Evolutionary conservation across 2,797 vertebrate species (phyloP).

Genomic region (Rhinoraja longicauda): DNA sequence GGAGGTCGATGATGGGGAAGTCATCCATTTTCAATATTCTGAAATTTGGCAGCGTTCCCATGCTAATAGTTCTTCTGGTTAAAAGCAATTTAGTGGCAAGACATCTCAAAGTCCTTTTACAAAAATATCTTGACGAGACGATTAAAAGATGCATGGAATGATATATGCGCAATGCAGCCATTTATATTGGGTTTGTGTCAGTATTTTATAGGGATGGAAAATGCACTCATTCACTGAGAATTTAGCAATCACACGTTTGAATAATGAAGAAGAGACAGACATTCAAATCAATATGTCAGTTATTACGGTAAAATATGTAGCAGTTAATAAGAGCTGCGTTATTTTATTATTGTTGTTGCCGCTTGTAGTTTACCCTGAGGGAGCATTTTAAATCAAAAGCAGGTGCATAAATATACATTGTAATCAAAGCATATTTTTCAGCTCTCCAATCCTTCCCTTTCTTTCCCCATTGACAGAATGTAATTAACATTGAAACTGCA

Average conservation of each 20-base stretch:
- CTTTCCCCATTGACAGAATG: background rate
- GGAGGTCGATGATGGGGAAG: slow-evolving; percentile 14
- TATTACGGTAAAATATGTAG: slow-evolving; percentile 32
- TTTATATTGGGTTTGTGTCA: slow-evolving; percentile 44
- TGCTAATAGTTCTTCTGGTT: background rate
- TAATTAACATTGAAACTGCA: background rate
- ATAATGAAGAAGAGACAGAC: slow-evolving; percentile 41
- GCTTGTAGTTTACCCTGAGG: background rate
- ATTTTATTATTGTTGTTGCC: slow-evolving; percentile 12
- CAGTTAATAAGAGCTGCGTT: slow-evolving; percentile 4
- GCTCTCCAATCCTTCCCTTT: background rate
- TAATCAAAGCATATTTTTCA: background rate
- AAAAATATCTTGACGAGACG: slow-evolving; percentile 20
- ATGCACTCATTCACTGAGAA: slow-evolving; percentile 36
- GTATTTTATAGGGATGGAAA: slow-evolving; percentile 40
- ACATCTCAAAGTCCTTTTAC: slow-evolving; percentile 39
- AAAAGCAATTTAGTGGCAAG: slow-evolving; percentile 38
- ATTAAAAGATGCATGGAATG: slow-evolving; percentile 23
- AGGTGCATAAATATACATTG: background rate
- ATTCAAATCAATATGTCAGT: slow-evolving; percentile 29
- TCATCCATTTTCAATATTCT: background rate
- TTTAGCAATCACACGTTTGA: slow-evolving; percentile 39
- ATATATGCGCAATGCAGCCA: slow-evolving; percentile 38
- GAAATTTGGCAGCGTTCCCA: background rate
- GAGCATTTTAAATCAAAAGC: background rate